These are phyloP conservation scores for Pachliopta kotzebuea DNA, from an alignment of 2,888 invertebrate genomes.

Conservation along the genomic window DNA sequence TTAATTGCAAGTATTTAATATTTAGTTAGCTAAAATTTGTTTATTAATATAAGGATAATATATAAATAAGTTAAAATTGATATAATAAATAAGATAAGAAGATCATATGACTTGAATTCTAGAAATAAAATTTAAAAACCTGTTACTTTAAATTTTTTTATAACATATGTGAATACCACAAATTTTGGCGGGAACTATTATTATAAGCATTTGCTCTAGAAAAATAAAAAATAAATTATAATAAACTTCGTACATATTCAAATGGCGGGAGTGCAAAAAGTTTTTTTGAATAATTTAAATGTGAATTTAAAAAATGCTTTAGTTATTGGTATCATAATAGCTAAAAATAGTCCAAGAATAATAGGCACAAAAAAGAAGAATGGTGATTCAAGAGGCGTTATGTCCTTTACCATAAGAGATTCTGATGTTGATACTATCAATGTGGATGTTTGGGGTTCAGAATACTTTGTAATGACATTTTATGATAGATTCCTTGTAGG, in stretches of 20 bases:
- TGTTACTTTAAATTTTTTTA: too few species aligned
- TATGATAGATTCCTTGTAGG: constrained; percentile 84
- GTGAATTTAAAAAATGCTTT: constrained; percentile 65
- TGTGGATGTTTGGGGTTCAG: constrained; percentile 87
- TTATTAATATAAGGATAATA: too few species aligned
- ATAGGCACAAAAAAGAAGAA: constrained; percentile 74
- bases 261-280: constrained; percentile 72
- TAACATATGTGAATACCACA: neutral
- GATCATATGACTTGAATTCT: too few species aligned
- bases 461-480: constrained; percentile 81
- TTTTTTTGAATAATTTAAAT: constrained; percentile 64
- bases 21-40: too few species aligned
- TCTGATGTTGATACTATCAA: constrained; percentile 86
- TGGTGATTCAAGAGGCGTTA: constrained; percentile 83
- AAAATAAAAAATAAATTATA: too few species aligned
- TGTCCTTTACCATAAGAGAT: constrained; percentile 88
- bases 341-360: constrained; percentile 81
- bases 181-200: neutral
- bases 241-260: constrained; percentile 22
- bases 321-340: constrained; percentile 82
- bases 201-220: neutral
- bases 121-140: too few species aligned
- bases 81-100: too few species aligned
- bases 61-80: too few species aligned
- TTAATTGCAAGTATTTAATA: too few species aligned